Conservation (phyloP, 2,113 vertebrate genomes). For the Gymnarchus niloticus region DNA sequence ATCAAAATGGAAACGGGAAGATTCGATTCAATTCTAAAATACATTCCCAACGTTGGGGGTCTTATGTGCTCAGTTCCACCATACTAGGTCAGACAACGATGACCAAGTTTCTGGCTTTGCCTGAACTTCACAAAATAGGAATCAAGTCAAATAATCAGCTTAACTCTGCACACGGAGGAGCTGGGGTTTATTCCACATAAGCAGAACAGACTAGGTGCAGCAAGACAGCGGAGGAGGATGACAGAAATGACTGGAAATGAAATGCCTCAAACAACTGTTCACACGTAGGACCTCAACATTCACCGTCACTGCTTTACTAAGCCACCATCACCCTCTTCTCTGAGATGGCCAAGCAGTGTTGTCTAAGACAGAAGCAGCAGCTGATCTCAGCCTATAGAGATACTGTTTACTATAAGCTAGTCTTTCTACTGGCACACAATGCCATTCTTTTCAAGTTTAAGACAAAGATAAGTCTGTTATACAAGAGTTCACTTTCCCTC, state of each 20-base stretch:
- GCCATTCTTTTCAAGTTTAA: too few relatives aligned
- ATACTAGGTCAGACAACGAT: background rate
- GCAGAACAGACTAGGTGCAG: background rate
- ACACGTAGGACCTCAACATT: background rate
- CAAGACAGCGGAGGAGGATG: background rate
- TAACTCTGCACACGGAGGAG: background rate
- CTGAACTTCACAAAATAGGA: slow-evolving; percentile 6
- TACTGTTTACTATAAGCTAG: background rate
- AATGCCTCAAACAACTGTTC: background rate
- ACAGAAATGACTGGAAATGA: background rate
- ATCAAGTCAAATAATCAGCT: background rate
- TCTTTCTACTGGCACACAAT: too few relatives aligned
- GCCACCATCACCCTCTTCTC: background rate
- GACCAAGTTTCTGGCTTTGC: background rate
- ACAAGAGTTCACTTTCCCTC: too few relatives aligned
- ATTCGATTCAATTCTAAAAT: background rate
- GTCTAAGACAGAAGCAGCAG: background rate
- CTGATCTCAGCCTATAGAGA: background rate
- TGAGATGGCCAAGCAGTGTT: background rate
- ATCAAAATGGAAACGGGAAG: background rate
- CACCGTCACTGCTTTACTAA: background rate
- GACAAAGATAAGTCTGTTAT: too few relatives aligned
- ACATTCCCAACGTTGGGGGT: too few relatives aligned
- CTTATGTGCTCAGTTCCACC: background rate
- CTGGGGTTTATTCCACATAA: background rate